Conservation (phyloP, 2,888 invertebrate genomes). For the Rhodophaea formosa region DNA sequence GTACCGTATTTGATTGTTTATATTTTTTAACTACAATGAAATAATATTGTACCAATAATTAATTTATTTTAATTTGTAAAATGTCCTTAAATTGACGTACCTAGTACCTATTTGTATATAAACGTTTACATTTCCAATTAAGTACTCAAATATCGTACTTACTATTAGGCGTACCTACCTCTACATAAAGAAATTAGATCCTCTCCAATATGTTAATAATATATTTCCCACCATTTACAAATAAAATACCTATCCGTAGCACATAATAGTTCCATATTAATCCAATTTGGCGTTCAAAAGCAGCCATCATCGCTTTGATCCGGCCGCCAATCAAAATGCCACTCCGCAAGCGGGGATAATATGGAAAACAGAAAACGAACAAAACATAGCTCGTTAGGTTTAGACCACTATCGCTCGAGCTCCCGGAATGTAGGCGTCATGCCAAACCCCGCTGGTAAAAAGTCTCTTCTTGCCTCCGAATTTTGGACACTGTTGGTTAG, state of each 20-base stretch:
- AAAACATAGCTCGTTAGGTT: slow-evolving; percentile 25
- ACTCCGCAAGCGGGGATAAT: slow-evolving; percentile 25
- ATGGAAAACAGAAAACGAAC: slow-evolving; percentile 23
- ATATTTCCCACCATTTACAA: background rate
- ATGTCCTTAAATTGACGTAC: too few species aligned
- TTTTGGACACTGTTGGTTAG: background rate
- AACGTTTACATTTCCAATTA: too few species aligned
- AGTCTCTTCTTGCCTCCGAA: background rate
- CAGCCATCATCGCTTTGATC: slow-evolving; percentile 30
- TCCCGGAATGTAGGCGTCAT: slow-evolving; percentile 13
- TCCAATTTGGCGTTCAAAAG: slow-evolving; percentile 12
- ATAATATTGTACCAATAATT: too few species aligned
- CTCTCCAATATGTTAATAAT: too few species aligned
- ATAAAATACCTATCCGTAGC: background rate
- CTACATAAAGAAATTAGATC: too few species aligned
- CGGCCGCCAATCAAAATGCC: slow-evolving; percentile 39
- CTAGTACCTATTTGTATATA: too few species aligned
- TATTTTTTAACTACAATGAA: too few species aligned
- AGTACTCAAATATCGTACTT: too few species aligned
- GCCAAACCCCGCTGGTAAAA: slow-evolving; percentile 2
- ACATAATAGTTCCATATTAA: slow-evolving; percentile 2
- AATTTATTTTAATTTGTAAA: too few species aligned
- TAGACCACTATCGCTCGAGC: slow-evolving; percentile 1
- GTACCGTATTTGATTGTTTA: too few species aligned
- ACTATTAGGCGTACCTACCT: too few species aligned